Conservation (phyloP, 2,888 invertebrate species). For the Thera britannica region DNA sequence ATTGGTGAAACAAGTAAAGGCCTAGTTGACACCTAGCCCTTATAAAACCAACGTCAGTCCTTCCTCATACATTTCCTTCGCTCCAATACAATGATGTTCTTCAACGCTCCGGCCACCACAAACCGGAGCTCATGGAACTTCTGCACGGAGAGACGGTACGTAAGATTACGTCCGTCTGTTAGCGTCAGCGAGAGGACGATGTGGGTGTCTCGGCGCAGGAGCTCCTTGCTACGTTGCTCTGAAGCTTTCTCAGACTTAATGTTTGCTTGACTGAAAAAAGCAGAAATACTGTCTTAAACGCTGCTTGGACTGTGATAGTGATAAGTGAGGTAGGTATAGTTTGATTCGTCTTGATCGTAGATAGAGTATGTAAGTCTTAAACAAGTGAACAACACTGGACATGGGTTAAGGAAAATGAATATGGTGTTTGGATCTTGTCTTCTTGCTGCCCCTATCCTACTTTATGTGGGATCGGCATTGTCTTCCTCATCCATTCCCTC, state of each 20-base stretch:
- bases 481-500: too few relatives aligned
- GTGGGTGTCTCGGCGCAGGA: conserved; percentile 58
- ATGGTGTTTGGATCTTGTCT: too few relatives aligned
- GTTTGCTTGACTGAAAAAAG: conserved; percentile 62
- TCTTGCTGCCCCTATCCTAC: too few relatives aligned
- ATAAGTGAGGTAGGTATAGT: too few relatives aligned
- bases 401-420: too few relatives aligned
- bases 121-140: conserved; percentile 73
- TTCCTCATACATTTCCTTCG: conserved; percentile 73
- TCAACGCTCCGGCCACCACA: conserved; percentile 66
- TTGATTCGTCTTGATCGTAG: too few relatives aligned
- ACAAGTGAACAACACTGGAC: too few relatives aligned
- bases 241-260: conserved; percentile 50
- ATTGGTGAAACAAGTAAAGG: too few relatives aligned
- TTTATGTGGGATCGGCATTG: too few relatives aligned
- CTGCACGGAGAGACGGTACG: conserved; percentile 59
- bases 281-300: too few relatives aligned
- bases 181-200: conserved; percentile 60
- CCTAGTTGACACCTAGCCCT: background rate
- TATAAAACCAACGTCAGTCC: conserved; percentile 52
- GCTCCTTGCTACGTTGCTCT: conserved; percentile 50
- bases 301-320: too few relatives aligned
- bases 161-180: conserved; percentile 56
- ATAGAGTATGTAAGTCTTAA: too few relatives aligned
- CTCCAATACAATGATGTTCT: conserved; percentile 71